These are phyloP conservation scores for Melanaphis sacchari DNA, from an alignment of 1,140 invertebrate genomes.

Conservation along the genomic window DNA sequence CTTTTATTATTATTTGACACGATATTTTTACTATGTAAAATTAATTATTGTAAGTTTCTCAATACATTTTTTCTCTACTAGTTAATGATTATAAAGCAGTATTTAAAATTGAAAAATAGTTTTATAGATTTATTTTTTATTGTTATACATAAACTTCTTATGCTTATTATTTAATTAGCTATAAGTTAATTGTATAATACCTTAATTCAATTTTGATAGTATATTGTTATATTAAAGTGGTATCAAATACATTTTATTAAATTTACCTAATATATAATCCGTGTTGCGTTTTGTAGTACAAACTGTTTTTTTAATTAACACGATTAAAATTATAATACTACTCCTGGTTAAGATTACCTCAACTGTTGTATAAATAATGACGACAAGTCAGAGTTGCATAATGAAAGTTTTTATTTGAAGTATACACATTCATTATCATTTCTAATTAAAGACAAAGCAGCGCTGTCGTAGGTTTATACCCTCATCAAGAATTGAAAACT, in stretches of 20 bases:
- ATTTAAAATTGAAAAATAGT: neutral
- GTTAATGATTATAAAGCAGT: neutral
- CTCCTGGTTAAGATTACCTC: constrained; percentile 21
- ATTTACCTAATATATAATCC: neutral
- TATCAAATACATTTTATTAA: neutral
- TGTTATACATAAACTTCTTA: neutral
- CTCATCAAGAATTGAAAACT: constrained; percentile 50
- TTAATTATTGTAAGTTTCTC: neutral
- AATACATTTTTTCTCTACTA: neutral
- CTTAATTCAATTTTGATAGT: neutral
- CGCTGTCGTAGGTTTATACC: neutral
- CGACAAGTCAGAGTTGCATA: constrained; percentile 14
- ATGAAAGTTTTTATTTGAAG: constrained; percentile 51
- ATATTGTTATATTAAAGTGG: neutral
- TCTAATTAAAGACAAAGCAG: constrained; percentile 53
- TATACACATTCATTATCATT: constrained; percentile 55
- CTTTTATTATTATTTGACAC: neutral
- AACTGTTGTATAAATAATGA: constrained; percentile 44
- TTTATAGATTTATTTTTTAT: neutral
- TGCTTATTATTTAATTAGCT: too few relatives aligned
- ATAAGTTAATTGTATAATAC: neutral
- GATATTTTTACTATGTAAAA: neutral
- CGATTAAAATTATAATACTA: constrained; percentile 24
- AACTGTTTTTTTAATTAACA: neutral
- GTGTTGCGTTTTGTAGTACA: too few relatives aligned